Conservation (phyloP, 2,888 invertebrate genomes). For the Mesochorus sp. region DNA sequence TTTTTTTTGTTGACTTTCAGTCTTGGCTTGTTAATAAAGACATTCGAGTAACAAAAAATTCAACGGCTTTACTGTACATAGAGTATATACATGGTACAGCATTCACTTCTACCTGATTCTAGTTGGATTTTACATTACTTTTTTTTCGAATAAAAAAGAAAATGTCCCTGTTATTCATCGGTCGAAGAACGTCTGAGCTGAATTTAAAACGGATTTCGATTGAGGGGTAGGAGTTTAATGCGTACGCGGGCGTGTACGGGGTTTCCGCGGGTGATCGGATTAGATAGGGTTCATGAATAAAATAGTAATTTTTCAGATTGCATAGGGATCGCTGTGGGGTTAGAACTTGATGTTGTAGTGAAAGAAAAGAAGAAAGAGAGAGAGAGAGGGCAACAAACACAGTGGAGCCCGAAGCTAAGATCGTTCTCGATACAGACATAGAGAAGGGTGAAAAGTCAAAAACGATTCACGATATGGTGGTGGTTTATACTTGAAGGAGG, state of each 20-base stretch:
- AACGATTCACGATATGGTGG: slow-evolving; percentile 53
- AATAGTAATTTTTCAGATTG: slow-evolving; percentile 78
- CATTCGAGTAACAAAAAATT: not conserved
- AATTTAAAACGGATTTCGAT: slow-evolving; percentile 68
- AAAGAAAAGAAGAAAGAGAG: slow-evolving; percentile 64
- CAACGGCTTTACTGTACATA: not conserved
- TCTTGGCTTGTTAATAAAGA: too few species aligned
- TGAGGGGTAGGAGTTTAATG: slow-evolving; percentile 68
- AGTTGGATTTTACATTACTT: slow-evolving; percentile 26
- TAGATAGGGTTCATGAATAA: slow-evolving; percentile 79
- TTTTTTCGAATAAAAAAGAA: slow-evolving; percentile 37
- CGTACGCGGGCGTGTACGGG: slow-evolving; percentile 23
- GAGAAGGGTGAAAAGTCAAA: slow-evolving; percentile 47
- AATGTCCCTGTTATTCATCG: slow-evolving; percentile 58
- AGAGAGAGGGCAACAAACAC: slow-evolving; percentile 55
- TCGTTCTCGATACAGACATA: slow-evolving; percentile 26
- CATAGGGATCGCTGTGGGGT: slow-evolving; percentile 65
- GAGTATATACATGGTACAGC: not conserved
- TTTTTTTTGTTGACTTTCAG: not conserved
- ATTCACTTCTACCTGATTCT: slow-evolving; percentile 51
- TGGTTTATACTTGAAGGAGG: slow-evolving; percentile 41
- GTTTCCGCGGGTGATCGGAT: slow-evolving; percentile 71
- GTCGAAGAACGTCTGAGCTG: slow-evolving; percentile 50
- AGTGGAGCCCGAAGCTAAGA: slow-evolving; percentile 32
- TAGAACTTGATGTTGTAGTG: slow-evolving; percentile 63